Base-by-base conservation (phyloP, 2,888 invertebrate species). In the Eremobia ochroleuca region DNA sequence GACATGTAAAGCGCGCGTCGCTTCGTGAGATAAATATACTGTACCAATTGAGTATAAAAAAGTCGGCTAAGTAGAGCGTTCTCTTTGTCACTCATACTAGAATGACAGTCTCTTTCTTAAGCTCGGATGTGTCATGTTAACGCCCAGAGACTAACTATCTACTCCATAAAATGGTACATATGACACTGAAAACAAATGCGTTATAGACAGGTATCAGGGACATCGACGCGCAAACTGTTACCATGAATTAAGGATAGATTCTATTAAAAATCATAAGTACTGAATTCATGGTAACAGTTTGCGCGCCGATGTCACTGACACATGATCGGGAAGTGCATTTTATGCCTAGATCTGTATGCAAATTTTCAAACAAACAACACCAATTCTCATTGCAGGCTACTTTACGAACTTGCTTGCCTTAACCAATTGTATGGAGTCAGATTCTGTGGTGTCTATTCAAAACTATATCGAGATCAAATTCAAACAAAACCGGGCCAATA, bases 391-490 rank as follows among this genome's bases (percentile, higher is more conserved):
- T 18, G n/a, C n/a, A 37, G 18, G 9, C 37, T 21, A 46, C 8
- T 46, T 34, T 46, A 13, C 5, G 1, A 40, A 46, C 31, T 31
- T 46, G 9, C 28, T 58, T 15, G 31, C 31, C 11, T 31, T 43
- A 59, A 69, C 25, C 13, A 37, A 62, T 59, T 73, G 21, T 66
- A 66, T 34, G 9, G 59, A 76, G 61, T 52, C 31, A 28, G 5
- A 59, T 25, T 52, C 25, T 73, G 31, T 72, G 43, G 37, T 58
- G 15, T 59, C 52, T 70, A 69, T 34, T 68, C 61, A 66, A 49
- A 78, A 73, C 59, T 74, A 75, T 74, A 70, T 73, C 75, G 88
- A 88, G 88, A 88, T 88, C 83, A 86, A 82, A 73, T 80, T 79
- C 58, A 79, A 79, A 79, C 67, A 79, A 85, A 83, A 76, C 67